phyloP scores from a whole-genome alignment of 2,888 invertebrate genomes.

The Gonocerus acuteangulatus region DNA sequence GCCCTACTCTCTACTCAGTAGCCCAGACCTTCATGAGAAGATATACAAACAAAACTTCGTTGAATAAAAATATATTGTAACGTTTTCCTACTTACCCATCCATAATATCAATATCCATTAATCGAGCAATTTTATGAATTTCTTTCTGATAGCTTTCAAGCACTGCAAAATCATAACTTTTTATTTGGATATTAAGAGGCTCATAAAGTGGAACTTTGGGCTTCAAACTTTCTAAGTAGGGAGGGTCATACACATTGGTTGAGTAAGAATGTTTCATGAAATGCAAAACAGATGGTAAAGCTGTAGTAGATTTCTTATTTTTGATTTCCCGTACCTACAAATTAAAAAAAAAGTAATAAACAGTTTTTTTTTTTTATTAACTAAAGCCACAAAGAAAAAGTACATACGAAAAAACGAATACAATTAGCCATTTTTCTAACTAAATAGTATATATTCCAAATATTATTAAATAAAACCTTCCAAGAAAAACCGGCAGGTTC shows the following conservation, averaged over 20 bases:
- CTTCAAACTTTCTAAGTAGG: slow-evolving; percentile 42
- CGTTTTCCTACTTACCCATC: slow-evolving; percentile 64
- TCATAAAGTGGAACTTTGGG: slow-evolving; percentile 66
- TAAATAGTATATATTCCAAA: no score
- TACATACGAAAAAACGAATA: not conserved
- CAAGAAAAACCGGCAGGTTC: no score
- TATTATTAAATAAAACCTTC: no score
- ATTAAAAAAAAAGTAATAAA: not conserved
- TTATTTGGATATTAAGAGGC: slow-evolving; percentile 66
- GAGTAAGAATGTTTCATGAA: not conserved
- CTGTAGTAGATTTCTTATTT: no score
- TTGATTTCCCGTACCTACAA: no score
- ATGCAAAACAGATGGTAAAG: no score
- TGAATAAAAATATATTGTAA: no score
- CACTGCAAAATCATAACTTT: slow-evolving; percentile 72
- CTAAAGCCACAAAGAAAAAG: not conserved
- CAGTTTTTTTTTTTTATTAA: not conserved
- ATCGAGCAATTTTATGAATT: slow-evolving; percentile 62
- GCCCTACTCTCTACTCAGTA: no score
- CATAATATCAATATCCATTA: slow-evolving; percentile 67
- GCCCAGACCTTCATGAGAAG: no score
- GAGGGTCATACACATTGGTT: slow-evolving; percentile 34
- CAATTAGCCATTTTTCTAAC: not conserved
- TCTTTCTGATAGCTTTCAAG: slow-evolving; percentile 74
- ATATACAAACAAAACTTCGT: no score